Conservation (phyloP, 2,888 invertebrate species). For the Iselma pallidipennis region DNA sequence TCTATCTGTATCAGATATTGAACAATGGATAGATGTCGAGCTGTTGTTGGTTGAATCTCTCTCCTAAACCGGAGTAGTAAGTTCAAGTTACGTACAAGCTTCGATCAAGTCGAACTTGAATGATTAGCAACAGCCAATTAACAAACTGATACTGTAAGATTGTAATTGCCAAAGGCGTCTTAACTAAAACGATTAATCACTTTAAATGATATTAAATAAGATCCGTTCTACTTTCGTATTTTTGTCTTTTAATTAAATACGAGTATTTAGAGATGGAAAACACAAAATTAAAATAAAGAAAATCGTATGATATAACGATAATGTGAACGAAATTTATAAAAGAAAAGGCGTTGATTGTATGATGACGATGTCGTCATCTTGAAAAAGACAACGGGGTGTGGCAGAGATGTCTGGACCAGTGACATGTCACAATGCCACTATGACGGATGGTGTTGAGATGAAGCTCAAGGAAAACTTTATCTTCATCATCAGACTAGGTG, state of each 20-base stretch:
- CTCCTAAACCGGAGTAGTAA: too few relatives aligned
- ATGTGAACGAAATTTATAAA: too few relatives aligned
- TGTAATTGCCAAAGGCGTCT: too few relatives aligned
- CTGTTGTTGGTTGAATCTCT: constrained; percentile 5
- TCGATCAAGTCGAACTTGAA: neutral
- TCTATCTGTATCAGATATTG: constrained; percentile 22
- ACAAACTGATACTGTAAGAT: neutral
- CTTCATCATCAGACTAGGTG: neutral
- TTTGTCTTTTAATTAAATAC: too few relatives aligned
- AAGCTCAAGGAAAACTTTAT: neutral
- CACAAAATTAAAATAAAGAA: neutral
- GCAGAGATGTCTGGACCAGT: neutral
- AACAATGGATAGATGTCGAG: constrained; percentile 21
- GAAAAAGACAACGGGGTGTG: neutral
- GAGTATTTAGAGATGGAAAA: too few relatives aligned
- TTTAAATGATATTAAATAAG: too few relatives aligned
- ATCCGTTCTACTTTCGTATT: too few relatives aligned
- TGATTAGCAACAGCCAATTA: neutral
- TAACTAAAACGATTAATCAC: too few relatives aligned
- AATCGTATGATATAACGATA: neutral
- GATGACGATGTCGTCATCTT: neutral
- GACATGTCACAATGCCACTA: neutral
- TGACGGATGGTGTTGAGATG: neutral
- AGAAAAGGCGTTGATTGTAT: neutral
- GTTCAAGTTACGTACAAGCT: too few relatives aligned